A percentile compares a stretch with the other conserved stretches of the same genome.
Evolutionary conservation across 2,113 vertebrate species (phyloP).

Genomic region (Pelecanoides urinatrix): DNA sequence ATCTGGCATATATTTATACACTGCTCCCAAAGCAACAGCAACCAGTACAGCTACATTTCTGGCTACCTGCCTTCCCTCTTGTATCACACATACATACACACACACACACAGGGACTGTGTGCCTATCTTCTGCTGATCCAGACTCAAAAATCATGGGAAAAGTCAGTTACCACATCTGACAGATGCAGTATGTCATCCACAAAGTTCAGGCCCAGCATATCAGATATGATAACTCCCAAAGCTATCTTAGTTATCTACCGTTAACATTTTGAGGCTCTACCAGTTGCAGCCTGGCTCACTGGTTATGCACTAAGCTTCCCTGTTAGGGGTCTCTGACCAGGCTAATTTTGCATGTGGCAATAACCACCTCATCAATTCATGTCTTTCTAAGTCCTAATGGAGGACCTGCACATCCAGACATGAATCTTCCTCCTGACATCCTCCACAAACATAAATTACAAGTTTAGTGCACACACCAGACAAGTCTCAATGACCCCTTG

Average conservation of each 20-base stretch:
- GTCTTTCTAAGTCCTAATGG: constrained; percentile 40
- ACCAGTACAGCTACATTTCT: not conserved
- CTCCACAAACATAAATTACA: constrained; percentile 55
- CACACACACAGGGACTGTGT: not conserved
- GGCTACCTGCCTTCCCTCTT: not conserved
- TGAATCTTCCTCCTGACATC: constrained; percentile 58
- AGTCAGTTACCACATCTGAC: not conserved
- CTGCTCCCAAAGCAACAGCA: not conserved
- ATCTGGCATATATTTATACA: not conserved
- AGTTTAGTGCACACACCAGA: constrained; percentile 34
- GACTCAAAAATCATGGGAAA: not conserved
- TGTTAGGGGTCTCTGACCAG: constrained; percentile 27
- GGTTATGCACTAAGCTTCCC: not conserved
- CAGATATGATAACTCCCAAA: not conserved
- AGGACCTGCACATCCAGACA: constrained; percentile 59
- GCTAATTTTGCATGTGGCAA: constrained; percentile 54
- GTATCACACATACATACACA: not conserved
- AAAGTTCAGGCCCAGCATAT: not conserved
- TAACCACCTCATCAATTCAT: constrained; percentile 56
- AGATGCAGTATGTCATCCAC: not conserved
- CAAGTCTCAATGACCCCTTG: constrained; percentile 33
- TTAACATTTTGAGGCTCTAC: not conserved
- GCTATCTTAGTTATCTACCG: not conserved
- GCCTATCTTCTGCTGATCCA: not conserved
- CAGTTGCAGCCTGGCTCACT: not conserved